A percentile compares a stretch with the other conserved stretches of the same genome.
Conservation (phyloP, 1,140 invertebrate genomes). For the Drepana arcuata region DNA sequence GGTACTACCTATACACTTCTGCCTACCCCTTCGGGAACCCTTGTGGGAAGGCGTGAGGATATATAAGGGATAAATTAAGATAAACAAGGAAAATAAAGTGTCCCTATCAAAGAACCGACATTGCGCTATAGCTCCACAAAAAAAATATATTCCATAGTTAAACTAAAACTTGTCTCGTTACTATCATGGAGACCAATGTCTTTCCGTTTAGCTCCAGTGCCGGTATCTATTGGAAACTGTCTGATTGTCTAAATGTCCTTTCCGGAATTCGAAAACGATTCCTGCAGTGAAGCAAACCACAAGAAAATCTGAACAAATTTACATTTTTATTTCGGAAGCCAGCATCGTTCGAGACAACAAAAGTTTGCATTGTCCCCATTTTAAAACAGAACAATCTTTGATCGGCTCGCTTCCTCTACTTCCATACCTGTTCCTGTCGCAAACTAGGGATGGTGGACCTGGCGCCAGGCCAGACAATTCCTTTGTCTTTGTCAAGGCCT, state of each 20-base stretch:
- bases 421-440: constrained; percentile 24
- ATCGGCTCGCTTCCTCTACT: constrained; percentile 35
- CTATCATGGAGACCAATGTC: too few relatives aligned
- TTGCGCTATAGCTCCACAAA: too few relatives aligned
- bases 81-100: too few relatives aligned
- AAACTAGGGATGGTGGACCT: constrained; percentile 21
- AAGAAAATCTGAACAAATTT: constrained; percentile 37
- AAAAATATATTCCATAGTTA: too few relatives aligned
- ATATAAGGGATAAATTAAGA: too few relatives aligned
- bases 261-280: constrained; percentile 26
- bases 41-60: too few relatives aligned
- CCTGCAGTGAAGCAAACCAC: constrained; percentile 17
- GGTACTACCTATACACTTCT: too few relatives aligned
- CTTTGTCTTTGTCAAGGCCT: constrained; percentile 53
- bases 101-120: too few relatives aligned
- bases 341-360: constrained; percentile 41
- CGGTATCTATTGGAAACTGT: too few relatives aligned
- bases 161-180: too few relatives aligned
- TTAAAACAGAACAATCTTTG: constrained; percentile 53
- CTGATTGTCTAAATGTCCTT: constrained; percentile 26
- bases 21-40: too few relatives aligned
- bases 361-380: constrained; percentile 43
- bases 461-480: constrained; percentile 53
- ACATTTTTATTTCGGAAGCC: constrained; percentile 49
- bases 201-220: too few relatives aligned